phyloP scores from a whole-genome alignment of 2,888 invertebrate genomes.

The Xestobium rufovillosum region DNA sequence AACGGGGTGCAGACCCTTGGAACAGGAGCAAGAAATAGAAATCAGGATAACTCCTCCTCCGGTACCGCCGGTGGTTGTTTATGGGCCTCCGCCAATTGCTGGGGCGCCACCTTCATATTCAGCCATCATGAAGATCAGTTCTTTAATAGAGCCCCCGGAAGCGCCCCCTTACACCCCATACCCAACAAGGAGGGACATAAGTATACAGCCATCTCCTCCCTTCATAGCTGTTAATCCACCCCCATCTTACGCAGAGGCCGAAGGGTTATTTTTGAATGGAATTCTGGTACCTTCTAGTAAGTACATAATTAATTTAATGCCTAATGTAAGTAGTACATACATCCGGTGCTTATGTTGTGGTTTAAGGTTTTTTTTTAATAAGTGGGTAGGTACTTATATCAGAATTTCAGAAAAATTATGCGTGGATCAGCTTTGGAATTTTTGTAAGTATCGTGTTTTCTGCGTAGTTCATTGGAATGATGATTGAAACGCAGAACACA shows the following conservation, averaged over 20 bases:
- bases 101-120: not conserved
- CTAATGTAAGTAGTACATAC: no score
- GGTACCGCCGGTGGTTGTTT: not conserved
- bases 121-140: not conserved
- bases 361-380: no score
- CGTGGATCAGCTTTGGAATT: no score
- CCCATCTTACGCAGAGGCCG: not conserved
- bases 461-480: no score
- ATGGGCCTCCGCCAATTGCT: not conserved
- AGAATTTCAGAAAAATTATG: no score
- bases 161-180: no score
- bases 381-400: no score
- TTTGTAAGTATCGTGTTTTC: no score
- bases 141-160: not conserved
- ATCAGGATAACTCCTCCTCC: not conserved
- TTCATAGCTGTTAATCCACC: not conserved
- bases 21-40: not conserved
- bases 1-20: no score
- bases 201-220: not conserved
- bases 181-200: not conserved
- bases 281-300: not conserved
- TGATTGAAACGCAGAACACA: no score
- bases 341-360: no score
- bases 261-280: not conserved
- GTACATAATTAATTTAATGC: no score